Conservation (phyloP, 2,797 vertebrate species). For the Chrysolophus pictus region DNA sequence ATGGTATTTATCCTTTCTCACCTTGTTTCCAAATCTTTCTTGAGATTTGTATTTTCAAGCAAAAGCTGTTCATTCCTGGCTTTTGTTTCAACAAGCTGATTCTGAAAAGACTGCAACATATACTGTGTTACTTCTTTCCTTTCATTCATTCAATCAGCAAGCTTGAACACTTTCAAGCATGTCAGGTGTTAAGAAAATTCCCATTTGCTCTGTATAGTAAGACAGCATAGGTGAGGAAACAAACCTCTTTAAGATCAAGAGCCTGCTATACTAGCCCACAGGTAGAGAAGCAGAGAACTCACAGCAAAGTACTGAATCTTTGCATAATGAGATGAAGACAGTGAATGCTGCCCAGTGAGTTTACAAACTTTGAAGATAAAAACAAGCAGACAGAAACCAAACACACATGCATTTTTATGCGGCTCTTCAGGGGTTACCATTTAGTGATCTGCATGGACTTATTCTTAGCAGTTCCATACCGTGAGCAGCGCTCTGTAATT, state of each 20-base stretch:
- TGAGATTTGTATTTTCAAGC: conserved; percentile 81
- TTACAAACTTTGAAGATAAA: not conserved
- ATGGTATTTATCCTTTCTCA: conserved; percentile 58
- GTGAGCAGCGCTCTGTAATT: conserved; percentile 83
- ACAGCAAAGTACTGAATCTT: not conserved
- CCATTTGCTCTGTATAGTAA: not conserved
- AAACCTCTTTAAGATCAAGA: not conserved
- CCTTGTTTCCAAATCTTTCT: conserved; percentile 85
- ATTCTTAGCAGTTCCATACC: conserved; percentile 74
- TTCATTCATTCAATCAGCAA: not conserved
- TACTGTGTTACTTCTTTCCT: conserved; percentile 19
- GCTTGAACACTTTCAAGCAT: not conserved
- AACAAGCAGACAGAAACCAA: not conserved
- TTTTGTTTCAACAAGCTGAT: conserved; percentile 82
- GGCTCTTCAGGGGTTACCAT: not conserved
- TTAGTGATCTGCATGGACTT: not conserved
- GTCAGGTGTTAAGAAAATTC: not conserved
- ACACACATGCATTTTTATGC: not conserved
- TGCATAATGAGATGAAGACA: not conserved
- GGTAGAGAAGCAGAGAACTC: not conserved
- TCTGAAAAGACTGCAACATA: conserved; percentile 83
- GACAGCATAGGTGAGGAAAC: not conserved
- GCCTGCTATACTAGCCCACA: not conserved
- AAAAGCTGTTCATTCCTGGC: conserved; percentile 80
- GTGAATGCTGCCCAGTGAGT: not conserved